Evolutionary conservation across 2,113 vertebrate genomes (phyloP).

Genomic region (Nycticryphes semicollaris): DNA sequence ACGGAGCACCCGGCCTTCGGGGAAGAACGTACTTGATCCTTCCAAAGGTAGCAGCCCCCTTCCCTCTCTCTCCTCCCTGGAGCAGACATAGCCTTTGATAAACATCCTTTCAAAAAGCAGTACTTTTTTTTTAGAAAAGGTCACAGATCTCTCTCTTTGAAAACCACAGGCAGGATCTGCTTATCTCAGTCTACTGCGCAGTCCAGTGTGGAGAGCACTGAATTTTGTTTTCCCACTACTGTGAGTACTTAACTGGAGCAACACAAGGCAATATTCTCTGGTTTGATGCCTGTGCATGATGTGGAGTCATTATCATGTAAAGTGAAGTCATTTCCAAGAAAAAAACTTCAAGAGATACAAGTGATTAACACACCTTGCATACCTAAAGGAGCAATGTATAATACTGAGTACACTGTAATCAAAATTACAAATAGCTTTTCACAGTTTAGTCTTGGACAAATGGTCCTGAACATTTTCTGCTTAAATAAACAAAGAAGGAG

Average conservation of each 20-base stretch:
- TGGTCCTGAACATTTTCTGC: neutral
- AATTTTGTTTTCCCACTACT: neutral
- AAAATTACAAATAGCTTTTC: neutral
- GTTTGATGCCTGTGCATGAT: neutral
- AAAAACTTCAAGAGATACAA: neutral
- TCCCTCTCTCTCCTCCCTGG: neutral
- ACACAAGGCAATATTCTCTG: neutral
- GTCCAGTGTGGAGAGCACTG: neutral
- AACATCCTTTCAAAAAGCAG: neutral
- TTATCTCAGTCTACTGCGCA: neutral
- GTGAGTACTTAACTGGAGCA: neutral
- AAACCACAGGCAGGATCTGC: neutral
- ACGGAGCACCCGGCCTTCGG: neutral
- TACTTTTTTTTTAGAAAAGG: rapidly evolving
- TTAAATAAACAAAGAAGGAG: neutral
- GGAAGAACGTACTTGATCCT: rapidly evolving
- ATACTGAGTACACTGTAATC: neutral
- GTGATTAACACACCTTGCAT: neutral
- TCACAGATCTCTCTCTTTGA: neutral
- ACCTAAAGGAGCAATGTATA: neutral
- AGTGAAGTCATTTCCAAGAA: neutral
- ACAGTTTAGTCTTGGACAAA: neutral
- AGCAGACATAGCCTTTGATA: neutral
- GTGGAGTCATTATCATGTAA: neutral
- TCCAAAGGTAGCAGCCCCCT: rapidly evolving